Base-by-base conservation (phyloP, 2,113 vertebrate genomes). In the Thalassoma bifasciatum region DNA sequence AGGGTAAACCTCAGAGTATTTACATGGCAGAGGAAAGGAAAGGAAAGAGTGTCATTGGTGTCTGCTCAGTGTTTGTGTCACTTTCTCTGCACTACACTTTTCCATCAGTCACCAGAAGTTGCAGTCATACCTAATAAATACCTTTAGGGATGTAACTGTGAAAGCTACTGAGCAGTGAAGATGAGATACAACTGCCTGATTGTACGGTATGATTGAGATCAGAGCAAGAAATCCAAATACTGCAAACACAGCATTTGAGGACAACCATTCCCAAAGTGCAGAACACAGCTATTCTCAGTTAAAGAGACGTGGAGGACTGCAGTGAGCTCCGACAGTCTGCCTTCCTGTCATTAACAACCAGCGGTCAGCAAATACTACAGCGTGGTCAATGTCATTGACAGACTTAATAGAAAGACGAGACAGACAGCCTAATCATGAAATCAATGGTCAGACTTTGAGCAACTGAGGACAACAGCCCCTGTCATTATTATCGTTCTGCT, bases 351-450 rank as follows among this genome's bases (percentile, higher is more conserved):
- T 74, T 79, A 79, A 75, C 47, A 56, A 72, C 64, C 68, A 61
- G 44, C 23, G 36, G 82, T 69, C 78, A 63, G 50, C 75, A 26
- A 22, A 74, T 67, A 30, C 60, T 36, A 52, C n/a, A 40, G 75
- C 34, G 38, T 72, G 0, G 26, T 81, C 86, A 21, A 82, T 86
- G 59, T 62, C 76, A 87, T 87, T 38, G 79, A 83, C 75, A 22
- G 72, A 79, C 66, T 76, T 74, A 87, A 84, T 84, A 71, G 85
- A 72, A 84, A 47, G 36, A 61, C 44, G 53, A 82, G 84, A 84
- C 86, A 86, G 89, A 91, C 86, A 64, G 66, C 63, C 62, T 88
- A 88, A 92, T 91, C 83, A 19, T 26, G 69, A 65, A 88, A 90
- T 91, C 89, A 89, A 91, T 88, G 84, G 80, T 83, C 82, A 79